Evolutionary conservation across 2,113 vertebrate genomes (phyloP).

Genomic region (Dasyprocta punctata): DNA sequence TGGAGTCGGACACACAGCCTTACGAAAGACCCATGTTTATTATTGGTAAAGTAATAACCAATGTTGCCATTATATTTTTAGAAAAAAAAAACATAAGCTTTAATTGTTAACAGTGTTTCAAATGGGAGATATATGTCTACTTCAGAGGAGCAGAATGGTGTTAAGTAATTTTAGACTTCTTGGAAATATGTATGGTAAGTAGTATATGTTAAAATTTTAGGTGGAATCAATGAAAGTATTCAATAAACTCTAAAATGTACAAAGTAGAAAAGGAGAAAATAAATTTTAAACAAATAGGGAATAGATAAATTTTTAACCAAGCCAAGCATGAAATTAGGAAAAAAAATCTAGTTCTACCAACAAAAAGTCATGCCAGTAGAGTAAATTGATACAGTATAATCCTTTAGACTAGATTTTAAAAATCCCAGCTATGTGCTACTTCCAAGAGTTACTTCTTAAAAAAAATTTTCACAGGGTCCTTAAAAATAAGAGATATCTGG

Average conservation of each 20-base stretch:
- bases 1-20: neutral
- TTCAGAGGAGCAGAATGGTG: neutral
- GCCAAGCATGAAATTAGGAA: neutral
- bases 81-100: neutral
- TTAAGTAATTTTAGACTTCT: neutral
- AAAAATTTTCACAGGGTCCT: neutral
- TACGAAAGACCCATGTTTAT: neutral
- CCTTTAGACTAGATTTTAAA: neutral
- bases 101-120: neutral
- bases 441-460: neutral
- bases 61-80: neutral
- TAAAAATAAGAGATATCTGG: neutral
- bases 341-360: neutral
- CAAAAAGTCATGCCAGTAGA: neutral
- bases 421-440: neutral
- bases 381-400: neutral
- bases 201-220: neutral
- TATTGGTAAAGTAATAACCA: neutral
- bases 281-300: neutral
- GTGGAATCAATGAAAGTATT: neutral
- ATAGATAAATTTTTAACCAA: neutral
- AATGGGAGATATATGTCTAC: neutral
- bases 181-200: neutral
- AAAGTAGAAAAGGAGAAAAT: neutral
- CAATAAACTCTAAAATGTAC: neutral